Conservation (phyloP, 2,888 invertebrate genomes). For the Andrena flavipes region DNA sequence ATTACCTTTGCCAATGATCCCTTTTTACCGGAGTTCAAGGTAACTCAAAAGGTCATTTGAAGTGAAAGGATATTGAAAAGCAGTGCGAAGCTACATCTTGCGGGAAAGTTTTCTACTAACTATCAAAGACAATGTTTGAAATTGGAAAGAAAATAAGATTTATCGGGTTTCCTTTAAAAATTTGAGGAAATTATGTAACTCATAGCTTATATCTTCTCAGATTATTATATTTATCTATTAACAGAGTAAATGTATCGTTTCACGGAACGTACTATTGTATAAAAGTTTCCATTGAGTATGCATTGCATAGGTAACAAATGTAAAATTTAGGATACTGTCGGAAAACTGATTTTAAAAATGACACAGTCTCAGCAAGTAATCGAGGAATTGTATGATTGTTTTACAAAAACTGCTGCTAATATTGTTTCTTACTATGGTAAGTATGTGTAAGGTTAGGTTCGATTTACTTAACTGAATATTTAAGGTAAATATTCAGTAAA, state of each 20-base stretch:
- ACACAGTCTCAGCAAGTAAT: conserved; percentile 31
- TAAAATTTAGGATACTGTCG: background rate
- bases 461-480: background rate
- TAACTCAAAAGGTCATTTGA: conserved; percentile 9
- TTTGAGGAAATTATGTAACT: no score
- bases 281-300: no score
- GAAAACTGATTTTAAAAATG: conserved; percentile 38
- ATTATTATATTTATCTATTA: no score
- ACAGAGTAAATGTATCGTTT: no score
- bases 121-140: no score
- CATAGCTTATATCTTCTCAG: no score
- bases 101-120: no score
- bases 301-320: background rate
- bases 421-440: background rate
- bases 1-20: conserved; percentile 1
- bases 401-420: conserved; percentile 75
- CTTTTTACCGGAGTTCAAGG: conserved; percentile 29
- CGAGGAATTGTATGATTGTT: conserved; percentile 65
- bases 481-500: background rate
- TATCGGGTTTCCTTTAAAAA: no score
- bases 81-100: no score
- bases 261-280: no score
- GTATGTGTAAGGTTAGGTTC: background rate
- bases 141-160: no score
- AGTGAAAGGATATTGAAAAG: conserved; percentile 7